Percentiles rank a stretch among this genome's conserved stretches.
These are phyloP conservation scores for Microctenopoma steveboyesi DNA, from an alignment of 2,797 vertebrate genomes.

Conservation along the genomic window DNA sequence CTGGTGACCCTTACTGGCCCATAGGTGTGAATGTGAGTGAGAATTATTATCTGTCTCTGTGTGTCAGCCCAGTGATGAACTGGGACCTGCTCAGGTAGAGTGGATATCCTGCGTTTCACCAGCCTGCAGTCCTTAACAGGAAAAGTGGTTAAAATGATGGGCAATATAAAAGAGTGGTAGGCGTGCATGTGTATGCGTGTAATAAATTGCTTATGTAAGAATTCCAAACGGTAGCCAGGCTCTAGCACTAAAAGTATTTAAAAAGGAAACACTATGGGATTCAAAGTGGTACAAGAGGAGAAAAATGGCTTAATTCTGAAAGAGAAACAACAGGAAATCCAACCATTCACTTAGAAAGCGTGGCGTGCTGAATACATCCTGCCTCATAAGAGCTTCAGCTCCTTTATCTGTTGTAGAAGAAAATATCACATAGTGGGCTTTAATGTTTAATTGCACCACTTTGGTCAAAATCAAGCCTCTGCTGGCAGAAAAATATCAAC, in stretches of 20 bases:
- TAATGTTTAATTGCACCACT: constrained; percentile 58
- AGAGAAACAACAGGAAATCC: constrained; percentile 27
- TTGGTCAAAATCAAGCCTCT: constrained; percentile 42
- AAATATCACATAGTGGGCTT: constrained; percentile 44
- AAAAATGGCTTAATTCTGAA: constrained; percentile 22
- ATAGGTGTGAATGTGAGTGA: too few species aligned
- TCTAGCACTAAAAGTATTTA: neutral
- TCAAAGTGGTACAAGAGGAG: constrained; percentile 1
- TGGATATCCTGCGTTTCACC: too few species aligned
- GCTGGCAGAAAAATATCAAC: constrained; percentile 15
- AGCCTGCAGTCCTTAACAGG: too few species aligned
- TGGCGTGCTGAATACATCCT: constrained; percentile 5
- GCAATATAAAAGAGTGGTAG: neutral
- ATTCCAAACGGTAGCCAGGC: neutral
- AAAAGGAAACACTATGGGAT: constrained; percentile 6
- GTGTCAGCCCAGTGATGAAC: too few species aligned
- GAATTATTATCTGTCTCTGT: too few species aligned
- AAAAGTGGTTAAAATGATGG: too few species aligned
- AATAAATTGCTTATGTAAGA: neutral
- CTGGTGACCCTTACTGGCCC: too few species aligned
- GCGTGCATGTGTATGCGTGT: neutral
- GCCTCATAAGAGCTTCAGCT: neutral
- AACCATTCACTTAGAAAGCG: constrained; percentile 15
- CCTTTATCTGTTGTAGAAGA: constrained; percentile 26
- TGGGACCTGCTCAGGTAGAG: too few species aligned